Conservation (phyloP, 2,113 vertebrate genomes). For the Scomber japonicus region DNA sequence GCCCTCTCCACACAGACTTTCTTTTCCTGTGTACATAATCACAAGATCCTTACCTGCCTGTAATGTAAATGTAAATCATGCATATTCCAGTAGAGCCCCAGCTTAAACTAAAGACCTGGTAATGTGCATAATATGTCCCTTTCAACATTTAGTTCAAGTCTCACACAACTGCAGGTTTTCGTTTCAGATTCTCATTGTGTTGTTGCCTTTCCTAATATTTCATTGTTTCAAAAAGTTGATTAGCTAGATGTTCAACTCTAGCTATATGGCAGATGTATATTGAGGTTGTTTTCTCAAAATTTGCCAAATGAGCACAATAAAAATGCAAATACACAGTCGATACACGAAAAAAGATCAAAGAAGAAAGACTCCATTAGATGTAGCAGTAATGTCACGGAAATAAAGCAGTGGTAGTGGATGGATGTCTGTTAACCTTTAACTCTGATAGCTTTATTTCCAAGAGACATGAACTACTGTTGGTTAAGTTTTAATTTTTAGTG, state of each 20-base stretch:
- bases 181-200: neutral
- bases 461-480: slow-evolving; percentile 1
- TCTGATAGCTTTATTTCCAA: neutral
- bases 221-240: neutral
- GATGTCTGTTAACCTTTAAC: neutral
- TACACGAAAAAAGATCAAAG: too few relatives aligned
- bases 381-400: too few relatives aligned
- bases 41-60: slow-evolving; percentile 3
- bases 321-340: too few relatives aligned
- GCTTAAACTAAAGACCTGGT: too few relatives aligned
- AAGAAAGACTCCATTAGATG: too few relatives aligned
- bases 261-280: neutral
- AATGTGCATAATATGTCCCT: too few relatives aligned
- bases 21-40: slow-evolving; percentile 11
- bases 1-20: neutral
- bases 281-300: slow-evolving; percentile 1
- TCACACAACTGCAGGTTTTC: slow-evolving; percentile 8
- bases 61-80: too few relatives aligned
- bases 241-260: neutral
- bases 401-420: neutral
- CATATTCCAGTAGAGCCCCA: too few relatives aligned
- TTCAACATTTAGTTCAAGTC: too few relatives aligned
- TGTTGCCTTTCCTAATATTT: too few relatives aligned
- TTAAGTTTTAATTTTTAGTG: slow-evolving; percentile 23
- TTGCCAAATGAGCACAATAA: too few relatives aligned